Evolutionary conservation across 1,140 invertebrate species (phyloP).

Genomic region (Micrasema minimum): DNA sequence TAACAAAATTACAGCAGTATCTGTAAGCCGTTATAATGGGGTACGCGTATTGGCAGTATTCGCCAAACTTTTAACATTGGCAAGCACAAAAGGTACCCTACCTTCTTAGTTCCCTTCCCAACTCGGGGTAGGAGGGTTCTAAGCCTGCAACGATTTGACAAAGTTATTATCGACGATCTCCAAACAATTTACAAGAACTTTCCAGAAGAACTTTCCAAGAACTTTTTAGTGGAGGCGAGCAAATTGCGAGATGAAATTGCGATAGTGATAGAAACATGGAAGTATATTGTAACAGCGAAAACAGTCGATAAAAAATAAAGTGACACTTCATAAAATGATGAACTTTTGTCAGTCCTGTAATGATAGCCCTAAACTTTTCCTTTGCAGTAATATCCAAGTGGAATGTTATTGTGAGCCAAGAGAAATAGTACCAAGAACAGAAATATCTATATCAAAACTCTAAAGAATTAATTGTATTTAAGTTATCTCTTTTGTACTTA

Average conservation of each 20-base stretch:
- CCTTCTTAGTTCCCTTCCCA: not conserved
- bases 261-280: conserved; percentile 18
- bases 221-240: conserved; percentile 35
- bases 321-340: conserved; percentile 35
- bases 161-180: conserved; percentile 53
- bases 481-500: too few species aligned
- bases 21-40: conserved; percentile 44
- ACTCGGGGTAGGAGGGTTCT: conserved; percentile 12
- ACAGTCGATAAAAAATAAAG: conserved; percentile 27
- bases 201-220: conserved; percentile 35
- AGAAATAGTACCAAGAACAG: too few species aligned
- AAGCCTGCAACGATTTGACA: conserved; percentile 53
- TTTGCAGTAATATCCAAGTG: not conserved
- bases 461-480: too few species aligned
- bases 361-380: conserved; percentile 20
- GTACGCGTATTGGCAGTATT: conserved; percentile 36
- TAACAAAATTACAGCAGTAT: conserved; percentile 47
- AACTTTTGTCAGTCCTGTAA: conserved; percentile 15
- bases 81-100: conserved; percentile 49
- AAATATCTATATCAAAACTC: too few species aligned
- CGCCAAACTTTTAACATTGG: conserved; percentile 51
- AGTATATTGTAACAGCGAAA: conserved; percentile 36
- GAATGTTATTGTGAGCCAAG: too few species aligned
- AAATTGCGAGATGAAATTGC: conserved; percentile 30
- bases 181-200: conserved; percentile 51